A percentile compares a stretch with the other conserved stretches of the same genome.
phyloP scores from a whole-genome alignment of 2,888 invertebrate genomes.

The Strigamia maritima region DNA sequence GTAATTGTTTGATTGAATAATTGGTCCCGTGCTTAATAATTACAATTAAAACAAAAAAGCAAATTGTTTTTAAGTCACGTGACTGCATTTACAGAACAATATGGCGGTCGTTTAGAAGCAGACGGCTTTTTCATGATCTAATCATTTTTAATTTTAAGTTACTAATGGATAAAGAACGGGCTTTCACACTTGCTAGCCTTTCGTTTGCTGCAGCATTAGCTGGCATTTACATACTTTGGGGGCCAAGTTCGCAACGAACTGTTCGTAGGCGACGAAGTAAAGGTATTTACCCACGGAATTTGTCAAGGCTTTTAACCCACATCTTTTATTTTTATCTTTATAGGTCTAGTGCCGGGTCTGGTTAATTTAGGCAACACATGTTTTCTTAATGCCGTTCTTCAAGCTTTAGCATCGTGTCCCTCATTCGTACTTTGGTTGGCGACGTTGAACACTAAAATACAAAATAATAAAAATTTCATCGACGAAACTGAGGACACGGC shows the following conservation, averaged over 20 bases:
- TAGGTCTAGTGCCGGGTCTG: slow-evolving; percentile 61
- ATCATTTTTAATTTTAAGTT: background rate
- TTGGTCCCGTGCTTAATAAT: background rate
- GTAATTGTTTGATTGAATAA: background rate
- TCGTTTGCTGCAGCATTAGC: background rate
- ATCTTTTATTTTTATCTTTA: background rate
- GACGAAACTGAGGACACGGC: background rate
- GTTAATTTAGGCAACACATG: slow-evolving; percentile 90
- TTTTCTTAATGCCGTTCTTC: slow-evolving; percentile 85
- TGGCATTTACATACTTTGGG: slow-evolving; percentile 21
- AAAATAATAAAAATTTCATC: background rate
- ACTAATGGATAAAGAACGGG: background rate
- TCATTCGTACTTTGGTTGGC: slow-evolving; percentile 77
- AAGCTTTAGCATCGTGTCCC: slow-evolving; percentile 83
- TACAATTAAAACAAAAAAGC: background rate
- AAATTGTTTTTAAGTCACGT: background rate
- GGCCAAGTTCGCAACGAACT: background rate
- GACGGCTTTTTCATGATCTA: background rate
- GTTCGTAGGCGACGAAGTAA: background rate
- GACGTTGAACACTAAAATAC: background rate
- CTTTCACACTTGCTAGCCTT: background rate
- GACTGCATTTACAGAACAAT: background rate
- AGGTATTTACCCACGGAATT: background rate
- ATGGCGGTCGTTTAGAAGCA: slow-evolving; percentile 32
- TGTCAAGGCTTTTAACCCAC: background rate